Conservation (phyloP, 2,113 vertebrate species). For the Apistogramma diplotaenia region DNA sequence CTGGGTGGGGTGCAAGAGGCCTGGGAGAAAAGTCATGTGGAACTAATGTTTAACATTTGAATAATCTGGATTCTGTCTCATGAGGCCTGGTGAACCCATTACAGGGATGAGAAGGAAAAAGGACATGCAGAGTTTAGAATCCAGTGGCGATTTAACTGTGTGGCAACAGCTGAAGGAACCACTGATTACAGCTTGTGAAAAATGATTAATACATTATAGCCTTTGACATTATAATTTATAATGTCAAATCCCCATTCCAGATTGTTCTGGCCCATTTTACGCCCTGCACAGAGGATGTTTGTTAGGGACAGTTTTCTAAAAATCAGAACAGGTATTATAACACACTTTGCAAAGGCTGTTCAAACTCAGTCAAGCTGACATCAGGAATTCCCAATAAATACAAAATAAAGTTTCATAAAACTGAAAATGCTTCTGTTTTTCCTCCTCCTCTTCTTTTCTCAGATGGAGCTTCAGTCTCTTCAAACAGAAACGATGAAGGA, state of each 20-base stretch:
- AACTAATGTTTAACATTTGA: no score
- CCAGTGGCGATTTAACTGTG: no score
- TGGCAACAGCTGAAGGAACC: not conserved
- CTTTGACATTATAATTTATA: not conserved
- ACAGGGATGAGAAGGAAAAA: no score
- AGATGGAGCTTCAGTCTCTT: constrained; percentile 13
- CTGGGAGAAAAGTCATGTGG: no score
- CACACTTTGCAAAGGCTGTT: no score
- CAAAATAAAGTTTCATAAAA: not conserved
- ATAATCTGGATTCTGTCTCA: no score
- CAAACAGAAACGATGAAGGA: not conserved
- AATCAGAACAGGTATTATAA: no score
- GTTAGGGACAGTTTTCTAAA: no score
- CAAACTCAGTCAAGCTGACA: not conserved
- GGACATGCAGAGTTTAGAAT: no score
- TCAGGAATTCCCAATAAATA: not conserved
- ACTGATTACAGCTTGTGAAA: not conserved
- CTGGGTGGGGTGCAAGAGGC: no score
- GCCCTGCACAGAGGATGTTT: no score
- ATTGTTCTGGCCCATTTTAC: not conserved
- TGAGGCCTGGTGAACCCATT: no score
- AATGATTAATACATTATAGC: not conserved
- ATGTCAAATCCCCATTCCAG: not conserved
- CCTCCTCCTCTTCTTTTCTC: not conserved
- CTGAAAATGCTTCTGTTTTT: not conserved